Base-by-base conservation (phyloP, 2,888 invertebrate species). In the Pinctada fucata region DNA sequence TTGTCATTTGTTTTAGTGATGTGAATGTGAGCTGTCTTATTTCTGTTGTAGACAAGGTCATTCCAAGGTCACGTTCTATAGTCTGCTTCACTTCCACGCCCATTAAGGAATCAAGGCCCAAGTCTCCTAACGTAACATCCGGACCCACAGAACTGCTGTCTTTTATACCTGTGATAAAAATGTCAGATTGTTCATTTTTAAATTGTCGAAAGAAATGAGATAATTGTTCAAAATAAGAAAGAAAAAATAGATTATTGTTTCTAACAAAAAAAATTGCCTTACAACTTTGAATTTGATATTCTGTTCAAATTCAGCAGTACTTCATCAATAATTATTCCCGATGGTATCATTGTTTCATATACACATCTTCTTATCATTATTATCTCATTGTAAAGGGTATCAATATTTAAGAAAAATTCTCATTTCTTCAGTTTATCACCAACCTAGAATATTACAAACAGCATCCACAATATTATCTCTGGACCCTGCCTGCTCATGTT, bases 21-120 rank as follows among this genome's bases (percentile, higher is more conserved):
- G 79, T 83, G 8, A 91, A 74, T 5, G 91, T 92, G 13, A 93
- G 88, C 72, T 87, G 94, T 82, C 98, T 95, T 88, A 99, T 97
- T 93, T 98, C 98, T 93, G 97, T 97, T 86, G 97, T 96, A 82
- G 96, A 96, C 82, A 99, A 94, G 47, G 97, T 95, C 79, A 99
- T 93, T 93, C 99, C 98, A 93, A 96, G 98, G 90, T 96, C 97
- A 78, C 98, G 94, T 93, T 98, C 98, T 75, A 99, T 93, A 0
- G 97, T 97, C 93, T 98, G 98, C 93, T 99, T 99, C 90, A 99
- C 97, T 94, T 99, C 99, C 1, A 99, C 98, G 69, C 98, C 98
- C 99, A 99, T 99, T 85, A 99, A 94, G 2, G 99, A 99, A 92
- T 99, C 99, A 95, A 99, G 97, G 81, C 99, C 99, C 65, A 99